phyloP scores from a whole-genome alignment of 1,140 invertebrate genomes.

The Pseudoatta argentina region DNA sequence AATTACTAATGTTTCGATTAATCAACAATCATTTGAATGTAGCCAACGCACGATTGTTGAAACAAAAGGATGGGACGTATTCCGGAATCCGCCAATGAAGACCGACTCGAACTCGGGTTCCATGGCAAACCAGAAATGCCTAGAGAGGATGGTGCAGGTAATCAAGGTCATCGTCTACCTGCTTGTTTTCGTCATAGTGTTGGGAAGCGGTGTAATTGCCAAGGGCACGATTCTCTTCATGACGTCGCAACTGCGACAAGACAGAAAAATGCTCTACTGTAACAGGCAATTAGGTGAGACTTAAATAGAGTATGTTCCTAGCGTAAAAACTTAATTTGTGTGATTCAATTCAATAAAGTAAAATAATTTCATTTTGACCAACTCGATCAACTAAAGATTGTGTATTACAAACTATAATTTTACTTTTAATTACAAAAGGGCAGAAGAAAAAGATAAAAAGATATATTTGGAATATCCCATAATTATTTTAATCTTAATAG shows the following conservation, averaged over 20 bases:
- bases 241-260: conserved; percentile 94
- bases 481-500: background rate
- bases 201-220: conserved; percentile 93
- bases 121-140: conserved; percentile 94
- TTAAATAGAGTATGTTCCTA: background rate
- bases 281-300: conserved; percentile 93
- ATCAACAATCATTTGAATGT: conserved; percentile 63
- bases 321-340: background rate
- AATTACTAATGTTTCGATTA: background rate
- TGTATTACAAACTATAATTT: background rate
- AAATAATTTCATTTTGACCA: background rate
- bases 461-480: background rate
- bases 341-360: background rate
- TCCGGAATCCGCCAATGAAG: conserved; percentile 95
- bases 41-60: conserved; percentile 94
- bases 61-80: conserved; percentile 98
- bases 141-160: conserved; percentile 94
- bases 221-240: conserved; percentile 96
- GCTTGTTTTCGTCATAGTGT: conserved; percentile 94
- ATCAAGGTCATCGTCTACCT: conserved; percentile 95
- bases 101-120: conserved; percentile 95
- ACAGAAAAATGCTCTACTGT: conserved; percentile 92
- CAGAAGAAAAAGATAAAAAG: background rate
- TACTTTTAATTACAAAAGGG: background rate
- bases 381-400: background rate